These are phyloP conservation scores for Pimpla rufipes DNA, from an alignment of 2,888 invertebrate genomes.

Conservation along the genomic window DNA sequence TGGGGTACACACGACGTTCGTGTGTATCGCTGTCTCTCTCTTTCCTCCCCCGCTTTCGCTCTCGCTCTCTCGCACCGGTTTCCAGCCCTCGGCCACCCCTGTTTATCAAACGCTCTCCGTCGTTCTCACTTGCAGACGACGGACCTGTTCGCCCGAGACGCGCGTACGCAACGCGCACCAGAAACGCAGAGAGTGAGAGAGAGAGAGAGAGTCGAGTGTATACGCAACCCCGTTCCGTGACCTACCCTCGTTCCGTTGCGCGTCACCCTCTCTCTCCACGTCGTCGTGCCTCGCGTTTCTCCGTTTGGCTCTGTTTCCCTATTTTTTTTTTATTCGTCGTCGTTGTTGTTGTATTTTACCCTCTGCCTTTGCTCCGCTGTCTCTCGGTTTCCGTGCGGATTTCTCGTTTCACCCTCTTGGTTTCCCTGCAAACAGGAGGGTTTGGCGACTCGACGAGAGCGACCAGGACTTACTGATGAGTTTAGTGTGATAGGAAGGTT, in stretches of 20 bases:
- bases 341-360: conserved; percentile 6
- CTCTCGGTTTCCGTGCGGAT: neutral
- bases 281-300: conserved; percentile 22
- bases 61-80: conserved; percentile 39
- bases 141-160: conserved; percentile 49
- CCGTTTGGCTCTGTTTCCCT: conserved; percentile 33
- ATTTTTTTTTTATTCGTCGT: conserved; percentile 39
- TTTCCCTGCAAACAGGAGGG: neutral
- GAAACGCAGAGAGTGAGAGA: conserved; percentile 14
- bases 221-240: conserved; percentile 69
- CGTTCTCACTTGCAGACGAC: conserved; percentile 45
- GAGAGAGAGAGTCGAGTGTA: conserved; percentile 58
- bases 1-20: conserved; percentile 48
- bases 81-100: conserved; percentile 15
- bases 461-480: neutral
- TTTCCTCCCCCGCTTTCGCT: conserved; percentile 53
- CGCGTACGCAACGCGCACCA: conserved; percentile 46
- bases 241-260: conserved; percentile 61
- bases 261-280: conserved; percentile 32
- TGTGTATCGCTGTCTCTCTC: conserved; percentile 28
- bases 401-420: conserved; percentile 32
- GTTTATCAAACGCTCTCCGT: conserved; percentile 63
- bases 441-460: neutral
- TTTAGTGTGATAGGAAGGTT: neutral
- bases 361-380: too few species aligned